A percentile compares a stretch with the other conserved stretches of the same genome.
These are phyloP conservation scores for Premnoplex brunnescens DNA, from an alignment of 2,797 vertebrate species.

Conservation along the genomic window DNA sequence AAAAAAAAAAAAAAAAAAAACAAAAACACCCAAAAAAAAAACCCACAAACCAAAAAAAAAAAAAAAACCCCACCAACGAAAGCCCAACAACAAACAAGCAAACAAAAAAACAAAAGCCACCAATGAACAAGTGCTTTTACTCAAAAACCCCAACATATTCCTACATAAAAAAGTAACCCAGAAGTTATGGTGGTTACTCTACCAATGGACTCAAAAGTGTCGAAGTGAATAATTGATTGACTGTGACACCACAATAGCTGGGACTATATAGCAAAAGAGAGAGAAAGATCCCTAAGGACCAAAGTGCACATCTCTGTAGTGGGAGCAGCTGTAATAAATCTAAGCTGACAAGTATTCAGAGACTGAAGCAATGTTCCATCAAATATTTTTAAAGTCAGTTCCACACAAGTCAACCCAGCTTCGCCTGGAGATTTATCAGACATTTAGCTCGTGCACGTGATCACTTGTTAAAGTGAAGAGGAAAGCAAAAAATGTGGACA, in stretches of 20 bases:
- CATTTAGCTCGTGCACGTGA: constrained; percentile 77
- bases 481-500: constrained; percentile 36
- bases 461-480: constrained; percentile 62
- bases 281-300: constrained; percentile 68
- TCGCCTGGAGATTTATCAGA: constrained; percentile 76
- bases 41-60: neutral
- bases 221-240: constrained; percentile 69
- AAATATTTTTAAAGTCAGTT: constrained; percentile 83
- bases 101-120: neutral
- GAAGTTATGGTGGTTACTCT: neutral
- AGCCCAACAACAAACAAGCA: neutral
- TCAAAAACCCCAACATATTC: neutral
- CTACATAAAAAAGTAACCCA: neutral
- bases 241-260: constrained; percentile 70
- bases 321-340: constrained; percentile 74
- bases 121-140: neutral
- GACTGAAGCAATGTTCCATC: constrained; percentile 78
- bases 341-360: constrained; percentile 78
- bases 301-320: constrained; percentile 60
- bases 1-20: neutral
- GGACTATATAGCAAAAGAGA: constrained; percentile 64
- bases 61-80: neutral
- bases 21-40: neutral
- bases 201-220: constrained; percentile 7
- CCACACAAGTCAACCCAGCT: constrained; percentile 74